Conservation (phyloP, 2,797 vertebrate genomes). For the Coracias cyanogaster region DNA sequence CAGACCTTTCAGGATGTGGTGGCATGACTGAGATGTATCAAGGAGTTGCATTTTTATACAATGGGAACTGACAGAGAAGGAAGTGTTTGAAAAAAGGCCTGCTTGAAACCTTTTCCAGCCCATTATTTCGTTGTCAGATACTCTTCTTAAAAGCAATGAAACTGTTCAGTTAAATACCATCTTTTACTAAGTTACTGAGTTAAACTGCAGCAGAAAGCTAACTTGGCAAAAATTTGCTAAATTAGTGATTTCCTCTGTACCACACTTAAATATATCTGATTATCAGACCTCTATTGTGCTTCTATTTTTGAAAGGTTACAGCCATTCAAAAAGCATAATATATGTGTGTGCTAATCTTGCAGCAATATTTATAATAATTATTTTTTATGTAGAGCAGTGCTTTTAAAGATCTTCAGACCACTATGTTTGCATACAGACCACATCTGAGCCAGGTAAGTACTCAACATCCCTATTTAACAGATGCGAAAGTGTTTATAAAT, state of each 20-base stretch:
- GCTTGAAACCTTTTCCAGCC: neutral
- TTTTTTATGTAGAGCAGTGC: neutral
- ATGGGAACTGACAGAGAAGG: neutral
- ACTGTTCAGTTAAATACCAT: neutral
- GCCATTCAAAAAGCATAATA: neutral
- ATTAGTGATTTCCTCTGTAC: neutral
- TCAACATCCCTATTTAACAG: neutral
- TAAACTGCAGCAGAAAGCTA: neutral
- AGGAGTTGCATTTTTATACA: neutral
- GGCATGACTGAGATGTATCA: neutral
- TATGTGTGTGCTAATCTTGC: fast-evolving
- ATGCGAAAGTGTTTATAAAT: neutral
- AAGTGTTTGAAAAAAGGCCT: neutral
- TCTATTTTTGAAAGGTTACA: neutral
- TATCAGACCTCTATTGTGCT: neutral
- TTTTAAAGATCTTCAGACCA: neutral
- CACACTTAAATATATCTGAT: neutral
- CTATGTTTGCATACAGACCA: neutral
- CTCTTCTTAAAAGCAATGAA: neutral
- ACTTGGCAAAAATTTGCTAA: neutral
- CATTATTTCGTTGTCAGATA: neutral
- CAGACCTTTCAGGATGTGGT: neutral
- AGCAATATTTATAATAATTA: neutral
- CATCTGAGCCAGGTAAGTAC: neutral
- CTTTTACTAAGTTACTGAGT: neutral